These are phyloP conservation scores for Galago senegalensis DNA, from an alignment of 2,797 vertebrate species.

Conservation along the genomic window DNA sequence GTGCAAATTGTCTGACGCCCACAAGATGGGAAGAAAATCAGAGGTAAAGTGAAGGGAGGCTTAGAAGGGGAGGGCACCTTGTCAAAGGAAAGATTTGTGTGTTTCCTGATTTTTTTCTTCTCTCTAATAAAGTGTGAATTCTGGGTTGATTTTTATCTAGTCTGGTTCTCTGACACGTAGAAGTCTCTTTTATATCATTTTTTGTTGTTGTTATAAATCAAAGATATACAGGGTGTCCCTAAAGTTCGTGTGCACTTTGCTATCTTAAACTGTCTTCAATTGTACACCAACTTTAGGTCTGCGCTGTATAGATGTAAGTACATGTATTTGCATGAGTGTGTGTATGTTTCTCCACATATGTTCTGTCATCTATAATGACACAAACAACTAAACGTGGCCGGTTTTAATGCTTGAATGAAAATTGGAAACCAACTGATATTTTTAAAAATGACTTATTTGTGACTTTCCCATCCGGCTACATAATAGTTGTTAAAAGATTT, in stretches of 20 bases:
- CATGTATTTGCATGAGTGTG: neutral
- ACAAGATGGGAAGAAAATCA: slow-evolving; percentile 25
- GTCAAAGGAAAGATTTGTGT: slow-evolving; percentile 14
- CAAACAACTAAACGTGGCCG: neutral
- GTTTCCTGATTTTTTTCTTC: neutral
- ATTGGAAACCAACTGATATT: neutral
- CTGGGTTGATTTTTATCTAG: neutral
- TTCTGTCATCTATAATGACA: slow-evolving; percentile 42
- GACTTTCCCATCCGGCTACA: neutral
- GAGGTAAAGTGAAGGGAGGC: neutral
- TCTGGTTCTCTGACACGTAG: slow-evolving; percentile 32
- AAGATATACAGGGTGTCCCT: neutral
- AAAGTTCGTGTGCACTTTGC: too few species aligned
- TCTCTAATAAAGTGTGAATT: slow-evolving; percentile 10
- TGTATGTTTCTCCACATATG: neutral
- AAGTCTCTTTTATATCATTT: neutral
- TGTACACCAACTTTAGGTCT: too few species aligned
- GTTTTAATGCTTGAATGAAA: slow-evolving; percentile 46
- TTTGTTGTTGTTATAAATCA: slow-evolving; percentile 25
- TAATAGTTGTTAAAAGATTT: neutral
- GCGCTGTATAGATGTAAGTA: accelerated
- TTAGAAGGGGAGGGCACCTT: slow-evolving; percentile 10
- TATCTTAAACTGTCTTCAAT: too few species aligned
- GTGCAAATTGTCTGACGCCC: neutral
- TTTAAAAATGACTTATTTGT: neutral